Evolutionary conservation across 2,888 invertebrate genomes (phyloP), one percentile per base, ranked within the genome.

Genomic region (Adelphocoris suturalis): DNA sequence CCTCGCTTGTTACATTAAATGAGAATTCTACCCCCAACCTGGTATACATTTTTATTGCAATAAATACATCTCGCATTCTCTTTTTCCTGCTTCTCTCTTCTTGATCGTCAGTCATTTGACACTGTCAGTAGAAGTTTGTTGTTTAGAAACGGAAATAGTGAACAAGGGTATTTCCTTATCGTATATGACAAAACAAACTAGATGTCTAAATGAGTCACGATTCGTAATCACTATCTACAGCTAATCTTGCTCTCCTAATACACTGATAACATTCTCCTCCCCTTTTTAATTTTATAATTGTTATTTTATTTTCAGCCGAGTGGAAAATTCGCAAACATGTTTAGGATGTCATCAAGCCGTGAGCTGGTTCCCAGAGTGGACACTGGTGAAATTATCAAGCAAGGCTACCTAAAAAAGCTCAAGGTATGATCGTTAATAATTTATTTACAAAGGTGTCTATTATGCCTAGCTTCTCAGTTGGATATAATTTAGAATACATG

Each of bases 371-470:
- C 81, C 46, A 82, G 89, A 80, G 89, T 88, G 52, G 88, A 91
- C 89, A 90, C 93, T 89, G 94, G 94, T 37, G 94, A 94, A 89
- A 95, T 97, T 92, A 95, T 97, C 92, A 95, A 96, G 93, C 95
- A 95, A 93, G 97, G 97, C 92, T 96, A 96, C 94, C 95, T 97
- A 92, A 96, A 96, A 93, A 97, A 97, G 94, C 94, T 97, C 92
- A 97, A 97, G 92, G 93, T 93, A 90, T 37, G 37, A n/a, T n/a
- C n/a, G n/a, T n/a, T n/a, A n/a, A n/a, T n/a, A n/a, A 90, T 82
- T 90, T 68, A 23, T 46, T 28, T 28, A 52, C 28, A 19, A n/a
- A n/a, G n/a, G n/a, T n/a, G n/a, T n/a, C n/a, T n/a, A n/a, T n/a
- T n/a, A n/a, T n/a, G n/a, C n/a, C n/a, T n/a, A n/a, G n/a, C n/a